These are phyloP conservation scores for Rugalucina vietnamica DNA, from an alignment of 2,888 invertebrate genomes.

Conservation along the genomic window DNA sequence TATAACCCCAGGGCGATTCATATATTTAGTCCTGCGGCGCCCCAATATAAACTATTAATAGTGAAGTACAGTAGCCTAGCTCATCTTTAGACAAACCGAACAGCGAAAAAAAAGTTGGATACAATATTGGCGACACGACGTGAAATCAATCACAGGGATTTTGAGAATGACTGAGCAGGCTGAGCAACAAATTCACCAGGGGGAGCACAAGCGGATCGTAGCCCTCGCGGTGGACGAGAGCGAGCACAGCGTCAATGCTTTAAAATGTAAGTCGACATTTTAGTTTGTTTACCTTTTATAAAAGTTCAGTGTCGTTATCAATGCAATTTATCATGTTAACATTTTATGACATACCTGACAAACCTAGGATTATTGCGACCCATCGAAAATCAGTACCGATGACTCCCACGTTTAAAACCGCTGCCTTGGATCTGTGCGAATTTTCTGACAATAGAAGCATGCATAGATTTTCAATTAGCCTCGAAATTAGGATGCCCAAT, in stretches of 20 bases:
- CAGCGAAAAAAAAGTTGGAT: neutral
- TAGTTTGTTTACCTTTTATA: neutral
- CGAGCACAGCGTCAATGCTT: slow-evolving; percentile 52
- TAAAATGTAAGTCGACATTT: slow-evolving; percentile 56
- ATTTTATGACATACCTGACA: too few species aligned
- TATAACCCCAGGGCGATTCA: neutral
- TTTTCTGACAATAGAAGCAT: too few species aligned
- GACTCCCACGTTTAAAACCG: too few species aligned
- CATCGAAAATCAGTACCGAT: too few species aligned
- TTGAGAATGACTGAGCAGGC: neutral
- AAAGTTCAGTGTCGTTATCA: too few species aligned
- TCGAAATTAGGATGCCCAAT: too few species aligned
- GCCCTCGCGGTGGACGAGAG: slow-evolving; percentile 59
- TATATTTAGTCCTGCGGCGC: neutral
- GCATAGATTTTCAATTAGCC: too few species aligned
- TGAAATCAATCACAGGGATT: neutral
- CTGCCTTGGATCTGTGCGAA: too few species aligned
- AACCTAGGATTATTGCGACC: too few species aligned
- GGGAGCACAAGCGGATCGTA: slow-evolving; percentile 33
- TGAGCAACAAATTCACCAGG: neutral
- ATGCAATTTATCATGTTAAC: too few species aligned
- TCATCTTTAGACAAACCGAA: too few species aligned
- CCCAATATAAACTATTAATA: neutral
- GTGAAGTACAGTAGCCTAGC: too few species aligned
- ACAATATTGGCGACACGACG: neutral